Conservation (phyloP, 2,888 invertebrate species). For the Drosophila histrio region DNA sequence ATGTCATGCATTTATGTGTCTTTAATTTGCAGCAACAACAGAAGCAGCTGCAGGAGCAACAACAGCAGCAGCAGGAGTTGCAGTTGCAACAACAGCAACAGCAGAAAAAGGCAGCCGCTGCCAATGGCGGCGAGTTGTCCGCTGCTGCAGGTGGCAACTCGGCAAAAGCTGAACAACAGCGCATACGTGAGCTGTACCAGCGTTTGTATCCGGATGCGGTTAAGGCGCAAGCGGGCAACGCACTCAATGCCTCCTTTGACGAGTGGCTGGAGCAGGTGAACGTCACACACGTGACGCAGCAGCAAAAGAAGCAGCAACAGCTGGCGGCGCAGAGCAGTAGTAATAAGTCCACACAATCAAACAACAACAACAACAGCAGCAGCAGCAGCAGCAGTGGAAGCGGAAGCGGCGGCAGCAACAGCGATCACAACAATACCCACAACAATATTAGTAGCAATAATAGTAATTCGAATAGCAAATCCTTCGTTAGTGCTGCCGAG, state of each 20-base stretch:
- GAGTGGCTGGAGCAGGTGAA: conserved; percentile 83
- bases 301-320: conserved; percentile 58
- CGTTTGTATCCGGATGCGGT: conserved; percentile 83
- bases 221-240: conserved; percentile 74
- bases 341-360: conserved; percentile 81
- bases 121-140: conserved; percentile 33
- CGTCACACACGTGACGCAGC: conserved; percentile 79
- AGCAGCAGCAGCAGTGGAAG: conserved; percentile 72
- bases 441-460: conserved; percentile 80
- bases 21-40: conserved; percentile 72
- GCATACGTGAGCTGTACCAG: conserved; percentile 81
- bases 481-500: conserved; percentile 62
- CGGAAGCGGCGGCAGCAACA: conserved; percentile 63
- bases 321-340: conserved; percentile 64
- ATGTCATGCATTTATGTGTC: background rate
- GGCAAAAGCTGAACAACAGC: conserved; percentile 76
- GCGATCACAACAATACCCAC: conserved; percentile 62
- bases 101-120: conserved; percentile 49
- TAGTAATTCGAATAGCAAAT: conserved; percentile 79
- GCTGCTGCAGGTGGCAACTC: conserved; percentile 39
- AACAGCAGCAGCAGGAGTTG: background rate
- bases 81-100: conserved; percentile 62
- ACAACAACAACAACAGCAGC: conserved; percentile 68
- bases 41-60: conserved; percentile 64
- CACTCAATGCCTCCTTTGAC: conserved; percentile 81